Base-by-base conservation (phyloP, 30 jellyfish, hydroid and myxozoan genomes). In the Aurelia aurita region DNA sequence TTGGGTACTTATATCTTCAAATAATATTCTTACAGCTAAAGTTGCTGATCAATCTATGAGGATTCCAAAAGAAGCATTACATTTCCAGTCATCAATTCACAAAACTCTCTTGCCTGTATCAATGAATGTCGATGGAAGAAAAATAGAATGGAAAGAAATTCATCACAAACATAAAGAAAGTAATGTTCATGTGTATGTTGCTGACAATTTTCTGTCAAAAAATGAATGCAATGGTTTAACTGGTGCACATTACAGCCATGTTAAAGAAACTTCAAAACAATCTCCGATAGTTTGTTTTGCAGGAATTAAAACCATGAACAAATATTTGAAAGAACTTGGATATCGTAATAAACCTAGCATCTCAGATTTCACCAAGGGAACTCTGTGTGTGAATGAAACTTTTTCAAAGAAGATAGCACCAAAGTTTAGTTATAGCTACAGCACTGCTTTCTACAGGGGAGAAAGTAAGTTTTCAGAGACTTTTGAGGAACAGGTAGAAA, bases 361-460 rank as follows among this genome's bases (percentile, higher is more conserved):
- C 21, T 53, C 82, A 0, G 96, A 91, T 58, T 91, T 91, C 35
- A 80, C 88, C 11, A 14, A 44, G 10, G 96, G 94, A 2, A 91
- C 98, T 9, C 14, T 44, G n/a, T 91, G 98, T 73, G 81, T 91
- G 1, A 91, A 91, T 80, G 96, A 77, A 20, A 77, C 90, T 22
- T 69, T 91, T 62, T 91, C 98, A 15, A 35, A 28, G 28, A 1
- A 51, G 51, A 31, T 91, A 20, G 74, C 86, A n/a, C 80, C 84
- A 19, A 71, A 72, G 31, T 73, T 91, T 45, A 63, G 58, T 29
- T 91, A 44, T 75, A 91, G 98, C 57, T 83, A 44, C 74, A 91
- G 98, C 57, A 91, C 98, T 10, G 98, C 96, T 26, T 91, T 91
- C 74, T 91, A 91, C 74, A 87, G 90, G 28, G 94, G 91, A 29